These are phyloP conservation scores for Patagioenas fasciata DNA, from an alignment of 2,113 vertebrate genomes.

Conservation along the genomic window DNA sequence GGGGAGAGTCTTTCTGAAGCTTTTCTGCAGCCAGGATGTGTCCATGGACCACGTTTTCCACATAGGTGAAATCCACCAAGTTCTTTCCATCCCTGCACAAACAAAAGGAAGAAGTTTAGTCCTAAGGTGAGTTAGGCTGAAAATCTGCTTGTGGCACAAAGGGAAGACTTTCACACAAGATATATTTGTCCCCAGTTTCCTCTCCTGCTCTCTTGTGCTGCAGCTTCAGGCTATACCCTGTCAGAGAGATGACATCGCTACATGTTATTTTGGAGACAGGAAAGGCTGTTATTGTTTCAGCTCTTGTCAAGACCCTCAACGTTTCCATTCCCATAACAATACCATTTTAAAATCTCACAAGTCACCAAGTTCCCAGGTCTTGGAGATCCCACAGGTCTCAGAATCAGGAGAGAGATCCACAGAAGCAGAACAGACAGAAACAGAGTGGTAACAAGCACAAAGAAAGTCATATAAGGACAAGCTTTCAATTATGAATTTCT, in stretches of 20 bases:
- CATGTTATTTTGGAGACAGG: not conserved
- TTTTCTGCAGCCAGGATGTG: slow-evolving; percentile 92
- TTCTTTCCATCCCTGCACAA: slow-evolving; percentile 87
- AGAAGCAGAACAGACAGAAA: not conserved
- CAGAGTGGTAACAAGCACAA: not conserved
- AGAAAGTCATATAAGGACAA: not conserved
- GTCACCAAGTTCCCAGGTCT: not conserved
- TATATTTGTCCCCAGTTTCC: not conserved
- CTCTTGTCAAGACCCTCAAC: not conserved
- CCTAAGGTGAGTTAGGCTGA: not conserved
- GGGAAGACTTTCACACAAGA: not conserved
- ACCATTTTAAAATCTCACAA: not conserved
- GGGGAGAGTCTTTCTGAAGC: slow-evolving; percentile 76
- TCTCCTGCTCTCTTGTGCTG: not conserved
- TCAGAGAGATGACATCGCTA: rapidly evolving
- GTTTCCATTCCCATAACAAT: not conserved
- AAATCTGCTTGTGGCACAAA: not conserved
- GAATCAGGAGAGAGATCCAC: not conserved
- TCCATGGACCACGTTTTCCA: slow-evolving; percentile 96
- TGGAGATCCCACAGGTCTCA: not conserved
- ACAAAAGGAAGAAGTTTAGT: not conserved
- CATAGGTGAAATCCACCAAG: slow-evolving; percentile 95
- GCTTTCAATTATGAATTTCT: not conserved
- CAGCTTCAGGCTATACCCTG: not conserved
- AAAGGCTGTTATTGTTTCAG: not conserved